Evolutionary conservation across 2,888 invertebrate genomes (phyloP).

Genomic region (Brassicogethes aeneus): DNA sequence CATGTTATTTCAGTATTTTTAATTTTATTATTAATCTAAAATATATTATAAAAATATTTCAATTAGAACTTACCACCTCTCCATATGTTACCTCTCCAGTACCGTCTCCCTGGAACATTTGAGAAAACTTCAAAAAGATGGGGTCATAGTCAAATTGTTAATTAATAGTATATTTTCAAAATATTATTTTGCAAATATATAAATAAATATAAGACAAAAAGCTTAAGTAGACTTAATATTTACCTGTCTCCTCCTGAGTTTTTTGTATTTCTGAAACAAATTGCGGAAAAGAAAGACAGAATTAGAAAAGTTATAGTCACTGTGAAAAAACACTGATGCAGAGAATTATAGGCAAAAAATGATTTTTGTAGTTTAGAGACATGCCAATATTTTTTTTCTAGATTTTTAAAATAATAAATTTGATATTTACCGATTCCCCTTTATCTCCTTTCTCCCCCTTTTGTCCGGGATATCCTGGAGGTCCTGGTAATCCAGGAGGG

Average conservation of each 20-base stretch:
- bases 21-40: no score
- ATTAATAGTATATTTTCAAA: background rate
- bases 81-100: conserved; percentile 68
- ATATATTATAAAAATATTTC: no score
- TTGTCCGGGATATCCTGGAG: conserved; percentile 79
- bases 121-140: conserved; percentile 32
- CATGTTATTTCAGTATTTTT: no score
- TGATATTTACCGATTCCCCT: conserved; percentile 76
- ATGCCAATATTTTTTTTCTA: no score
- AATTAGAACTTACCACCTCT: conserved; percentile 67
- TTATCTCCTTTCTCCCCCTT: conserved; percentile 90
- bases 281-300: conserved; percentile 6
- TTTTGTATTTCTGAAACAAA: conserved; percentile 66
- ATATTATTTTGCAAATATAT: conserved; percentile 1
- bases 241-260: conserved; percentile 73
- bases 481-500: conserved; percentile 77
- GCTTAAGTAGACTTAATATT: conserved; percentile 35
- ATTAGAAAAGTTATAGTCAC: conserved; percentile 10
- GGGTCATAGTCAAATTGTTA: conserved; percentile 2
- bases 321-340: background rate
- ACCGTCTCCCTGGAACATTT: conserved; percentile 66
- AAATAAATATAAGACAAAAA: no score
- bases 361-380: background rate
- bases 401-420: conserved; percentile 6
- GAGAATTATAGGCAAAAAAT: background rate